Base-by-base conservation (phyloP, 2,888 invertebrate species). In the Drosophila robusta region DNA sequence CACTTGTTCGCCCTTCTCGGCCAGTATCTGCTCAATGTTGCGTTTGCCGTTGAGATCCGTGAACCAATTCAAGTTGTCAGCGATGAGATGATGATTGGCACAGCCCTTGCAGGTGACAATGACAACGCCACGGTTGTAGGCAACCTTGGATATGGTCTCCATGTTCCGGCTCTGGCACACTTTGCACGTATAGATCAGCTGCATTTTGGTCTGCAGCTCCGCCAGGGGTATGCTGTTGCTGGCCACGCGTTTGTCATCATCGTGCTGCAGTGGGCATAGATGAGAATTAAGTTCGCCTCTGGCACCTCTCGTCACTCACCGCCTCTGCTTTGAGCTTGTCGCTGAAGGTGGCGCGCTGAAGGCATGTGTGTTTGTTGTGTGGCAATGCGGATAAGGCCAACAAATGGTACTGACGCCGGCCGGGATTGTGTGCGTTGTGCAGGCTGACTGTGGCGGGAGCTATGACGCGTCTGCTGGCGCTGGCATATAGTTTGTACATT, bases 1-100 rank as follows among this genome's bases (percentile, higher is more conserved):
- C 38, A 98, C 97, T 5, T 93, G 93, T 93, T 99, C 98, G 1
- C 98, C 98, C 89, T 97, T 98, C 62, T 95, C 95, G 16, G 95
- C 95, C 91, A 99, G 93, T 36, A 98, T 96, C 73, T 97, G 96
- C 93, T 99, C 98, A 80, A 99, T 97, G 90, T 99, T 99, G 72
- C 94, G 94, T 87, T 95, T 95, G 0, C 95, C 95, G 85, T 95
- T 93, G 89, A 96, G 93, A 89, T 97, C 96, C 0, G 95, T 93
- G 91, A 99, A 99, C 99, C 99, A 99, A 73, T 96, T 96, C 1
- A 99, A 93, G 92, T 99, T 98, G 91, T 99, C 99, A 0, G 99
- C 99, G 76, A 99, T 98, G 24, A 99, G 93, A 92, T 99, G 99
- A 91, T 97, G 95, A 90, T 97, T 98, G 46, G 94, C 92, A 90